phyloP scores from a whole-genome alignment of 2,888 invertebrate genomes.

The Epinotia demarniana region DNA sequence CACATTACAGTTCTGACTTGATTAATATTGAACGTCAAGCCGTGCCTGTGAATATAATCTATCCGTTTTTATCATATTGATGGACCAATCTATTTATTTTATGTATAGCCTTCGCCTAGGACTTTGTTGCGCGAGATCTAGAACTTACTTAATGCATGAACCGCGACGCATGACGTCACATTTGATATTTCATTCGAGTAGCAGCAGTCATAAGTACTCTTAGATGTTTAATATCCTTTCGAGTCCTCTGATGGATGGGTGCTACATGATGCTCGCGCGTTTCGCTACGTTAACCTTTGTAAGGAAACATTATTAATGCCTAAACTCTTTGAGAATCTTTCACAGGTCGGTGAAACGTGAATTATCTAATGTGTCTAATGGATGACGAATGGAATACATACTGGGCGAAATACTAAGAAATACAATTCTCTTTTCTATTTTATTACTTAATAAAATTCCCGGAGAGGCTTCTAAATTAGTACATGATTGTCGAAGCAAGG shows the following conservation, averaged over 20 bases:
- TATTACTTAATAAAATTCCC: too few relatives aligned
- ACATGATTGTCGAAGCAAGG: too few relatives aligned
- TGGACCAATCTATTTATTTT: too few relatives aligned
- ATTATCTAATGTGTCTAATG: constrained; percentile 4
- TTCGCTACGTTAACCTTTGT: constrained; percentile 28
- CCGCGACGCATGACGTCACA: not conserved
- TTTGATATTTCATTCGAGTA: not conserved
- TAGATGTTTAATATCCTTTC: constrained; percentile 39
- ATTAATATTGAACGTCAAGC: too few relatives aligned
- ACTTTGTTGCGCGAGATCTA: not conserved
- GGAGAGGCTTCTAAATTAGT: too few relatives aligned
- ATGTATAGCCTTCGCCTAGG: too few relatives aligned
- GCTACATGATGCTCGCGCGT: not conserved
- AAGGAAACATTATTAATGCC: constrained; percentile 19
- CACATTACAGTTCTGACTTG: too few relatives aligned
- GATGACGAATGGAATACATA: too few relatives aligned
- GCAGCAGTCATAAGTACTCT: constrained; percentile 28
- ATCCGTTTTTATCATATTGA: too few relatives aligned
- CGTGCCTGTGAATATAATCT: too few relatives aligned
- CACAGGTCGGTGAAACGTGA: not conserved
- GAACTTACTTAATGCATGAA: not conserved
- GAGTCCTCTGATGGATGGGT: constrained; percentile 35
- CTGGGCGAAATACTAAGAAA: too few relatives aligned
- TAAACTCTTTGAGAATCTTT: constrained; percentile 18
- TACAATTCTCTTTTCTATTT: too few relatives aligned